Percentiles rank a stretch among this genome's conserved stretches.
phyloP scores from a whole-genome alignment of 2,113 vertebrate species.

The Syrrhaptes paradoxus region DNA sequence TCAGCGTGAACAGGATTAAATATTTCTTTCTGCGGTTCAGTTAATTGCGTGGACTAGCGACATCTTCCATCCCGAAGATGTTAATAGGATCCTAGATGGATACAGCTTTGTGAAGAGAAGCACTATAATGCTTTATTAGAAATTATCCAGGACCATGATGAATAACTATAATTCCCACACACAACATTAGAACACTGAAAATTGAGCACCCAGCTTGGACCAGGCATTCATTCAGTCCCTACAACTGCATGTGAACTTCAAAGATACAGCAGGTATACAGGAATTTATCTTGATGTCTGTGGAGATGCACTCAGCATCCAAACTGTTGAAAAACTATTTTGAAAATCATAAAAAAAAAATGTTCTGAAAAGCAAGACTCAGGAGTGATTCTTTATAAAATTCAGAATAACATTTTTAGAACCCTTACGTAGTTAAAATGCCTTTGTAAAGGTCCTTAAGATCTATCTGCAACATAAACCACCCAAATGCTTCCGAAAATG shows the following conservation, averaged over 20 bases:
- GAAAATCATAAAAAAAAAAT: background rate
- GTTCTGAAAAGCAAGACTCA: background rate
- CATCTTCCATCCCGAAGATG: background rate
- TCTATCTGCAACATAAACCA: background rate
- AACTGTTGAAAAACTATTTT: background rate
- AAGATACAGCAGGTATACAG: background rate
- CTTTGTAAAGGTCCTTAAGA: background rate
- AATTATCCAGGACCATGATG: background rate
- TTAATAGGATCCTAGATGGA: background rate
- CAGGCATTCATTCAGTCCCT: background rate
- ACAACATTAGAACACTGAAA: background rate
- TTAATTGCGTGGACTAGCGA: background rate
- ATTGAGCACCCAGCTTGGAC: background rate
- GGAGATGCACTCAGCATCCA: background rate
- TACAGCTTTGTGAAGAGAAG: background rate
- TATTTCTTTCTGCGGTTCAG: background rate
- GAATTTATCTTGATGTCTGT: background rate
- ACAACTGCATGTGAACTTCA: background rate
- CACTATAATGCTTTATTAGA: background rate
- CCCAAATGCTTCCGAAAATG: rapidly evolving
- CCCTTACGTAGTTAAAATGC: background rate
- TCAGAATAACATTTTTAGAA: background rate
- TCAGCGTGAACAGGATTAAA: background rate
- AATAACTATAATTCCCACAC: background rate
- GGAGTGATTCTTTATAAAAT: background rate